phyloP scores from a whole-genome alignment of 2,113 vertebrate species.

The Larimichthys polyactis region DNA sequence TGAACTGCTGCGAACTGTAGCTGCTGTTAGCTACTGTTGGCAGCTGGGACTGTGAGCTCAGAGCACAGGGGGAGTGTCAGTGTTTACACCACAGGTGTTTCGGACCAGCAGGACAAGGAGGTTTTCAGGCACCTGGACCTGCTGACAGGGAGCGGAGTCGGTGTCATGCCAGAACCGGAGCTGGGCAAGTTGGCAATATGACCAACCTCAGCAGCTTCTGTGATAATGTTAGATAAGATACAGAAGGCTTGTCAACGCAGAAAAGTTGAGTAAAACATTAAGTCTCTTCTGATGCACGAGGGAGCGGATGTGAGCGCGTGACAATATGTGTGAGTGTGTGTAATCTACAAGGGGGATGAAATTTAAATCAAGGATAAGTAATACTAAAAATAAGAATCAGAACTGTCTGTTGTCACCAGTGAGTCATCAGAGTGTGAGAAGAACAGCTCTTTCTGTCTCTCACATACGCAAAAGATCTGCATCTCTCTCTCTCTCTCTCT shows the following conservation, averaged over 20 bases:
- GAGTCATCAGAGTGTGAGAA: constrained; percentile 64
- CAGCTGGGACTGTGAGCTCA: no score
- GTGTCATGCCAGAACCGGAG: no score
- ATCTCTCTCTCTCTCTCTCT: no score
- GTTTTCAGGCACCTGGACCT: no score
- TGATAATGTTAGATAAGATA: neutral
- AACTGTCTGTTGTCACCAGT: constrained; percentile 33
- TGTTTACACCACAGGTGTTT: no score
- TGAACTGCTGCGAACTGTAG: no score
- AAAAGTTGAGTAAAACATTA: neutral
- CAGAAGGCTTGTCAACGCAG: neutral
- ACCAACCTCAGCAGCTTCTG: no score
- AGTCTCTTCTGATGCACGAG: neutral
- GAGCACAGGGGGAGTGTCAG: no score
- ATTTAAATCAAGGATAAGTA: constrained; percentile 43
- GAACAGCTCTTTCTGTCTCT: constrained; percentile 32
- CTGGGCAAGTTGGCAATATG: no score
- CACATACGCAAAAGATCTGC: neutral
- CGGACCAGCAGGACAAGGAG: no score
- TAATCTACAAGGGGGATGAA: constrained; percentile 20
- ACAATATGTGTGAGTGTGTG: neutral
- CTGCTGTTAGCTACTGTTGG: no score
- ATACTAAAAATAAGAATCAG: constrained; percentile 45
- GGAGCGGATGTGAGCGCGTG: neutral
- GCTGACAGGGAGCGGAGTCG: no score